Evolutionary conservation across 2,888 invertebrate genomes (phyloP), one percentile per base, ranked within the genome.

Genomic region (Hyposoter dolosus): DNA sequence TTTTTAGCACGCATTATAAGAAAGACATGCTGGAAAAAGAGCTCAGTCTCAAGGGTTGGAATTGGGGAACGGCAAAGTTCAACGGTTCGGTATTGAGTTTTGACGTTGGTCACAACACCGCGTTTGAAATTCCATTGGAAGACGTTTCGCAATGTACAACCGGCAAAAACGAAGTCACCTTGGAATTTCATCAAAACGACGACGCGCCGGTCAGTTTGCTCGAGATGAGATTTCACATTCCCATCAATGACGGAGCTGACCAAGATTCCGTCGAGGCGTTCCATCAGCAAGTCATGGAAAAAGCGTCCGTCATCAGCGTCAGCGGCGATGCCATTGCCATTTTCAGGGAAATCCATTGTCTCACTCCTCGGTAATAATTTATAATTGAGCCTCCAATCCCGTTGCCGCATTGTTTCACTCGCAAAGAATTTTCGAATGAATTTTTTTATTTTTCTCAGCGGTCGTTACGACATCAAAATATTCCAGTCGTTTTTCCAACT

Each of bases 181-280:
- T 99, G 82, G 99, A 99, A 93, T 99, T 99, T 93, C 99, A 99
- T 95, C 99, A 98, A 96, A 99, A 99, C 94, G 99, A 99, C 92
- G 99, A 99, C 94, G 99, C 99, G 0, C 98, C 99, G 0, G 98
- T 99, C 0, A 98, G 98, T 87, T 95, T 99, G 82, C 97, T 99
- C 96, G 99, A 99, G 95, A 98, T 99, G 97, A 96, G 99, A 65
- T 99, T 99, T 94, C 99, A 99, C 94, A 98, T 99, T 91, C 99
- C 99, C 0, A 97, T 98, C 0, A 97, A 96, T 86, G 99, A 99
- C 93, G 95, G 97, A 76, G 97, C 96, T 0, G 99, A 98, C 90
- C 96, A 97, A 91, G 99, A 99, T 94, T 97, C 99, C 0, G 98
- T 99, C 0, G 98, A 99, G 92, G 97, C 98, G n/a, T 99, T 99